Base-by-base conservation (phyloP, 1,140 invertebrate genomes). In the Idris sp. region DNA sequence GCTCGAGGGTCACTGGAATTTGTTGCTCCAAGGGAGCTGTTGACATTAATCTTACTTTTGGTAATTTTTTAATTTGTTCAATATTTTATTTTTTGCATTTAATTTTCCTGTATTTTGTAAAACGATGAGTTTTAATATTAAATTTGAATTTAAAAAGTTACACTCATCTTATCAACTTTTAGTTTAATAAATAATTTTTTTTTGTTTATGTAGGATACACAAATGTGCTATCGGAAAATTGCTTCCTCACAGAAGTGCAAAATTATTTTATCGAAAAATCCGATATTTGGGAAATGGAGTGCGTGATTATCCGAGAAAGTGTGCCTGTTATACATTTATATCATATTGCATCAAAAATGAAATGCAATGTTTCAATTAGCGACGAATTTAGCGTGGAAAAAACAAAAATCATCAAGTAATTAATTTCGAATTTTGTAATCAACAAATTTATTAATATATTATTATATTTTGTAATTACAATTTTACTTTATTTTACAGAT, bases 291-390 rank as follows among this genome's bases (percentile, higher is more conserved):
- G 69, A 74, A 19, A 46, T 74, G 16, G 69, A 74, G 10, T 68
- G 56, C 22, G 56, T 76, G 7, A 62, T 72, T 7, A 40, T 67
- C 7, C 44, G 54, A 43, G 48, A 76, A 3, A 35, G 61, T 41
- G 88, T 89, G 0, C 89, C 90, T 0, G 89, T 90, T 48, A 83
- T 91, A n/a, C 88, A 88, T 75, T 78, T 90, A 11, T 76, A 79
- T 38, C 88, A 90, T 69, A 74, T 61, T 2, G 64, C 64, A n/a
- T 85, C 86, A 2, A 74, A 81, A 2, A 36, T 90, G 0, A 81
- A 88, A 36, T 90, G 89, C 74, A 89, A 90, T 77, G 74, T 91
- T 19, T 89, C 89, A 1, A 89, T 90, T 44, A 83, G 86, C 30
- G 87, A 89, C 77, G 84, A 87, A 6, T 77, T 90, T 11, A 87